A percentile compares a stretch with the other conserved stretches of the same genome.
Conservation (phyloP, 2,797 vertebrate species). For the Ctenochaetus hawaiiensis region DNA sequence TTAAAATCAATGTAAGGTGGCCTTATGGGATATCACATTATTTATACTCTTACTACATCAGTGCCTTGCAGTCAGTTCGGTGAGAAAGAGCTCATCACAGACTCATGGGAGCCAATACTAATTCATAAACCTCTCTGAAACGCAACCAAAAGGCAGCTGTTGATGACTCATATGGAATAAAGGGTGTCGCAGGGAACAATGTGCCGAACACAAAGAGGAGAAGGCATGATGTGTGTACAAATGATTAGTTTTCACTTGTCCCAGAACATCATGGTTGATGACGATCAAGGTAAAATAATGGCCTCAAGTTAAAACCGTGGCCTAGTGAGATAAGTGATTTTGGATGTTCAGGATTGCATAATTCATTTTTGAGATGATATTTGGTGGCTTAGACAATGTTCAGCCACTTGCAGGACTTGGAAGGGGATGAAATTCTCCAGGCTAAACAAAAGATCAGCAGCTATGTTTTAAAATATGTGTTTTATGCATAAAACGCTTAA, state of each 20-base stretch:
- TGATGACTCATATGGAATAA: conserved; percentile 39
- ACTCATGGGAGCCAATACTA: conserved; percentile 63
- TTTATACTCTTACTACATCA: conserved; percentile 61
- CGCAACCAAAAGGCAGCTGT: conserved; percentile 50
- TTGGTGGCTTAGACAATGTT: neutral
- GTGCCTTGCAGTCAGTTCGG: conserved; percentile 37
- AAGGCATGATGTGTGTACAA: conserved; percentile 7
- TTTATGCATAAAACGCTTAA: conserved; percentile 19
- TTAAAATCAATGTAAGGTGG: conserved; percentile 69
- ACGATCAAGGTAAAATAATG: conserved; percentile 7
- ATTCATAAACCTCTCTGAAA: conserved; percentile 69
- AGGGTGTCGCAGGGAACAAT: conserved; percentile 10
- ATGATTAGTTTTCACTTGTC: conserved; percentile 12
- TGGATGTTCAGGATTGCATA: neutral
- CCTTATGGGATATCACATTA: conserved; percentile 63
- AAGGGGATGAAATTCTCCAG: neutral
- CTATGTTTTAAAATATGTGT: neutral
- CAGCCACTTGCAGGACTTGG: neutral
- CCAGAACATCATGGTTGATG: neutral
- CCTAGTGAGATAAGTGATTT: conserved; percentile 1
- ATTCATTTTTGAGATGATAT: conserved; percentile 1
- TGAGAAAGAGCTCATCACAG: conserved; percentile 56
- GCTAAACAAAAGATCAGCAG: conserved; percentile 13
- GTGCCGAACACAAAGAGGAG: conserved; percentile 3
- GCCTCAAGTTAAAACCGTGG: neutral